Evolutionary conservation across 2,888 invertebrate species (phyloP).

Genomic region (Venustoraphidia nigricollis): DNA sequence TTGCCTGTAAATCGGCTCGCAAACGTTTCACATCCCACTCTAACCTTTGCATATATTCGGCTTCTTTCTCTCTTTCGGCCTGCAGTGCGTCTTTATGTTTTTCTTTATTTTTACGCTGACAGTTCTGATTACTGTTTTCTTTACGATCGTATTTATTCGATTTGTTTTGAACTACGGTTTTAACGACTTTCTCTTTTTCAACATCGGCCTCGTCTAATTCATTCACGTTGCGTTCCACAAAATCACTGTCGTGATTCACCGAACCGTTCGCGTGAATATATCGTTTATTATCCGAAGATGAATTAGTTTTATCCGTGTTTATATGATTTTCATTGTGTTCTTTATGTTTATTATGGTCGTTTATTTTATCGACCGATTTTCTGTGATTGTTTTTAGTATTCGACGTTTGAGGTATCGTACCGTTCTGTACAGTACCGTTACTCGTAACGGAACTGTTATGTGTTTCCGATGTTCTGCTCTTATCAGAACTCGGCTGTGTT

Average conservation of each 20-base stretch:
- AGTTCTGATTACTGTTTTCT: background rate
- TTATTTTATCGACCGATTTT: constrained; percentile 34
- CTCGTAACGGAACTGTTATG: constrained; percentile 2
- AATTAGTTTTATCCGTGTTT: too few relatives aligned
- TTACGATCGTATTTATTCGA: background rate
- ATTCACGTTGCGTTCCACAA: constrained; percentile 24
- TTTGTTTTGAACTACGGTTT: too few relatives aligned
- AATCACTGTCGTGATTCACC: background rate
- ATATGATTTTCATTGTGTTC: constrained; percentile 13
- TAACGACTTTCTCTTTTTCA: constrained; percentile 27
- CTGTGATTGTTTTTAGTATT: constrained; percentile 34
- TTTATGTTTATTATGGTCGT: constrained; percentile 20
- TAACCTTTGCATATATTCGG: constrained; percentile 35
- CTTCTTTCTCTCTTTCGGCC: constrained; percentile 2
- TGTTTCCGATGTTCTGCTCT: background rate
- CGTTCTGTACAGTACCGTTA: constrained; percentile 26
- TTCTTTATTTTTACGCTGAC: constrained; percentile 29
- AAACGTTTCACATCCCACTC: constrained; percentile 57
- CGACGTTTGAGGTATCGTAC: constrained; percentile 17
- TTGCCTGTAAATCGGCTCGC: constrained; percentile 57
- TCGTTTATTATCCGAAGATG: constrained; percentile 21
- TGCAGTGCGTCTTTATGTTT: constrained; percentile 23
- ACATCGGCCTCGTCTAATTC: constrained; percentile 31
- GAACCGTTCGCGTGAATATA: constrained; percentile 29
- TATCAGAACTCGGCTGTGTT: background rate